Base-by-base conservation (phyloP, 2,113 vertebrate genomes). In the Xenopus laevis region DNA sequence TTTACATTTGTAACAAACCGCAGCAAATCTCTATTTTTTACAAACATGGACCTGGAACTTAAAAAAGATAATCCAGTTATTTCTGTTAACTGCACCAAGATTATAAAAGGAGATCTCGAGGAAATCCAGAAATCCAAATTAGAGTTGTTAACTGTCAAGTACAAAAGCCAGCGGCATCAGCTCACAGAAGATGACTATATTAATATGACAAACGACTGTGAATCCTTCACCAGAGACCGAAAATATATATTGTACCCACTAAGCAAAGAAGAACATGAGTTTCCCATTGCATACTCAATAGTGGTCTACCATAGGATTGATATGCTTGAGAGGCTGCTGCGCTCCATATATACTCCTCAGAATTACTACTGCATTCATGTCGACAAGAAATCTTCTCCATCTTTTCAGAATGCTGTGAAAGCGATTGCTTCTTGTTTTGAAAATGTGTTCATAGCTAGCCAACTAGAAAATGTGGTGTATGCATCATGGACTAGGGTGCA, bases 231-330 rank as follows among this genome's bases (percentile, higher is more conserved):
- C 62, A 87, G 68, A 71, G 84, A n/a, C 0, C 91, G 91, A 66
- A 96, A 93, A 27, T 98, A 97, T 60, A 71, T 95, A 47, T 71
- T 82, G 7, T 85, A 93, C 44, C 88, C 94, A 0, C 84, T 96
- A 10, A 97, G 92, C 69, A 79, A 77, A 6, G 94, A 96, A 79
- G 96, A 98, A 79, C 86, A 84, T 6, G 84, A 84, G 45, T 98
- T 96, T 81, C 95, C 94, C 1, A 85, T 98, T 61, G 95, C 96
- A 11, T 98, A 94, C 70, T 95, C 96, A 0, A 87, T 98, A 44
- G 92, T 98, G 46, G 87, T 94, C 72, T 92, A 98, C 82, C 93
- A 97, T 75, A 96, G 94, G 87, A 96, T 90, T 9, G 92, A 86
- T 84, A 96, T 89, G 94, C 86, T 98, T 50, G 94, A 98, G 63